A percentile compares a stretch with the other conserved stretches of the same genome.
These are phyloP conservation scores for Romanogobio albipinnatus DNA, from an alignment of 2,113 vertebrate genomes.

Conservation along the genomic window DNA sequence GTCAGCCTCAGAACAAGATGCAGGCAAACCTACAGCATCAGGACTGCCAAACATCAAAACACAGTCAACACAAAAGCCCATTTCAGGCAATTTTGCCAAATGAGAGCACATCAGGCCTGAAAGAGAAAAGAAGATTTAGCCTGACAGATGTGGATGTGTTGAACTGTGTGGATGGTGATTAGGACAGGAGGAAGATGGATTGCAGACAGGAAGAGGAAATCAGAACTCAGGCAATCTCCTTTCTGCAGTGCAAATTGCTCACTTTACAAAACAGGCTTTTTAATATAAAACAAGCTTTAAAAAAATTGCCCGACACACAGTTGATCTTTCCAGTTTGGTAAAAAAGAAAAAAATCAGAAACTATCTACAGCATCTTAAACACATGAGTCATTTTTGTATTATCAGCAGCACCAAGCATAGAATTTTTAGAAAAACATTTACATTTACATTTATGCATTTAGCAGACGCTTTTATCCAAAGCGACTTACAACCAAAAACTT, in stretches of 20 bases:
- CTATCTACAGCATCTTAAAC: not conserved
- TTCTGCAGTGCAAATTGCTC: conserved; percentile 13
- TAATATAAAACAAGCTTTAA: not conserved
- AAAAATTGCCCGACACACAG: not conserved
- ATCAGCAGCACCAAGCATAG: too few species aligned
- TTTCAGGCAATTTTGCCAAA: conserved; percentile 57
- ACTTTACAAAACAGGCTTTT: conserved; percentile 15
- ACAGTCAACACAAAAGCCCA: conserved; percentile 39
- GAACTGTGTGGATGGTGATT: conserved; percentile 48
- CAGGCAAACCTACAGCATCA: conserved; percentile 17
- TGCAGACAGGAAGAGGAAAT: conserved; percentile 31
- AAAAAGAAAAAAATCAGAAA: not conserved
- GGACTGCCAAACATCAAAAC: conserved; percentile 39
- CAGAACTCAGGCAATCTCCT: conserved; percentile 21
- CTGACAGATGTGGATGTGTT: conserved; percentile 47
- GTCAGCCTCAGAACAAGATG: conserved; percentile 18
- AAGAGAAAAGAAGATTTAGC: conserved; percentile 40
- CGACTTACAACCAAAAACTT: too few species aligned
- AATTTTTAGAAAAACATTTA: too few species aligned
- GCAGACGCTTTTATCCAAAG: too few species aligned
- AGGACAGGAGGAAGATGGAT: conserved; percentile 37
- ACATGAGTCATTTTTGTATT: not conserved
- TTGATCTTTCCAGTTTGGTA: not conserved
- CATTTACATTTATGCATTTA: too few species aligned
- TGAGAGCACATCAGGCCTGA: conserved; percentile 31